A percentile compares a stretch with the other conserved stretches of the same genome.
phyloP scores from a whole-genome alignment of 2,797 vertebrate species.

The Mus minutoides region DNA sequence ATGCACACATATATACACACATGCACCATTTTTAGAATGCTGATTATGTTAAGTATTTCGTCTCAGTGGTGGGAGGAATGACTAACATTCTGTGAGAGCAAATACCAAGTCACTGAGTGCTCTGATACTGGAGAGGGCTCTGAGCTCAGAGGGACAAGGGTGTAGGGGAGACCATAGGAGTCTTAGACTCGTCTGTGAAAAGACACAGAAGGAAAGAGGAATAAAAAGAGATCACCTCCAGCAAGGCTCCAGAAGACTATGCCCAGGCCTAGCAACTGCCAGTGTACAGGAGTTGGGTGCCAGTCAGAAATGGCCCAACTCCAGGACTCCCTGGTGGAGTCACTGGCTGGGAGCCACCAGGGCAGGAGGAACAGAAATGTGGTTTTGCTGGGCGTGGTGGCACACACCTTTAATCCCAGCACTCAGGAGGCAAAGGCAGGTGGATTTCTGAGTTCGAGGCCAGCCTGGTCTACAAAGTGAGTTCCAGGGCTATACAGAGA shows the following conservation, averaged over 20 bases:
- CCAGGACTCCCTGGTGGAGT: not conserved
- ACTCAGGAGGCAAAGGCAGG: too few relatives aligned
- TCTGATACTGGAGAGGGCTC: not conserved
- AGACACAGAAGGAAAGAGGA: not conserved
- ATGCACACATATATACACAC: not conserved
- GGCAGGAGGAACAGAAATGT: not conserved
- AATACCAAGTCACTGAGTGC: not conserved
- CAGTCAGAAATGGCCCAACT: not conserved
- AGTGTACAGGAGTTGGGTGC: not conserved
- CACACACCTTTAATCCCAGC: too few relatives aligned
- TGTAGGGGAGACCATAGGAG: fast-evolving
- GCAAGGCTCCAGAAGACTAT: not conserved
- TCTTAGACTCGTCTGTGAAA: not conserved
- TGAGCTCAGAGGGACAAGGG: not conserved
- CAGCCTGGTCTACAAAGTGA: too few relatives aligned
- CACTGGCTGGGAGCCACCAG: not conserved
- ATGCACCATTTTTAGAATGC: not conserved
- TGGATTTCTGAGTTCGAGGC: too few relatives aligned
- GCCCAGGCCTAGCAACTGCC: not conserved
- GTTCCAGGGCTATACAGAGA: too few relatives aligned
- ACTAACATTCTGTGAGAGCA: not conserved
- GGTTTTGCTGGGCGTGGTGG: too few relatives aligned
- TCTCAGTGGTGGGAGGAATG: not conserved
- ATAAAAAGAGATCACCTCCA: too few relatives aligned
- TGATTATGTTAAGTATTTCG: not conserved